A percentile compares a stretch with the other conserved stretches of the same genome.
These are phyloP conservation scores for Xestia ashworthii DNA, from an alignment of 2,888 invertebrate genomes.

Conservation along the genomic window DNA sequence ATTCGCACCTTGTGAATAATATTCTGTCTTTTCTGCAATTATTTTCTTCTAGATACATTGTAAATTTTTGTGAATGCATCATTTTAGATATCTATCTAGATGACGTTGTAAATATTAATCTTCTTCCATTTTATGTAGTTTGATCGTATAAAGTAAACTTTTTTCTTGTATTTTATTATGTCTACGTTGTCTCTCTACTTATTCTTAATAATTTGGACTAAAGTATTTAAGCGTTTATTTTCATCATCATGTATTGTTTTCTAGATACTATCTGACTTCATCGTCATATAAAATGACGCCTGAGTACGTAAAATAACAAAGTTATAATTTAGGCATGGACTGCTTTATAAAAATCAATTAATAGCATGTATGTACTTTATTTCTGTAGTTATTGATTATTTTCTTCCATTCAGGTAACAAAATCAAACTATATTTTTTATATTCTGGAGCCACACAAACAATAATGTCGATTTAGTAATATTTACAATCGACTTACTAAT, in stretches of 20 bases:
- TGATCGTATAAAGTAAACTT: conserved; percentile 62
- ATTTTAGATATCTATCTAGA: conserved; percentile 58
- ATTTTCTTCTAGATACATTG: conserved; percentile 74
- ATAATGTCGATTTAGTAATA: conserved; percentile 40
- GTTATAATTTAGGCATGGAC: conserved; percentile 63
- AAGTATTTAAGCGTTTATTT: conserved; percentile 58
- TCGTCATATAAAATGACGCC: conserved; percentile 55
- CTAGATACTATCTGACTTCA: conserved; percentile 66
- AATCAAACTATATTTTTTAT: neutral
- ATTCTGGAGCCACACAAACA: neutral
- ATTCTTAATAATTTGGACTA: conserved; percentile 38
- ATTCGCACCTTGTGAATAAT: conserved; percentile 90
- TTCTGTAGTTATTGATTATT: conserved; percentile 7
- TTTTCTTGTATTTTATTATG: conserved; percentile 56
- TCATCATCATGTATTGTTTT: conserved; percentile 65
- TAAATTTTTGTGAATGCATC: conserved; percentile 65
- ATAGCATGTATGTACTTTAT: conserved; percentile 48
- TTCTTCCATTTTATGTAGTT: conserved; percentile 67
- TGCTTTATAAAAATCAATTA: conserved; percentile 51
- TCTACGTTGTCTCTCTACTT: conserved; percentile 43
- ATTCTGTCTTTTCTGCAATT: conserved; percentile 83
- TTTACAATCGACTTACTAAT: conserved; percentile 40
- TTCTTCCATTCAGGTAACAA: neutral
- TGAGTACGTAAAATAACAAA: conserved; percentile 65
- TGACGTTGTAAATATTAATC: conserved; percentile 66